These are phyloP conservation scores for Bostrychus sinensis DNA, from an alignment of 2,113 vertebrate genomes.

Conservation along the genomic window DNA sequence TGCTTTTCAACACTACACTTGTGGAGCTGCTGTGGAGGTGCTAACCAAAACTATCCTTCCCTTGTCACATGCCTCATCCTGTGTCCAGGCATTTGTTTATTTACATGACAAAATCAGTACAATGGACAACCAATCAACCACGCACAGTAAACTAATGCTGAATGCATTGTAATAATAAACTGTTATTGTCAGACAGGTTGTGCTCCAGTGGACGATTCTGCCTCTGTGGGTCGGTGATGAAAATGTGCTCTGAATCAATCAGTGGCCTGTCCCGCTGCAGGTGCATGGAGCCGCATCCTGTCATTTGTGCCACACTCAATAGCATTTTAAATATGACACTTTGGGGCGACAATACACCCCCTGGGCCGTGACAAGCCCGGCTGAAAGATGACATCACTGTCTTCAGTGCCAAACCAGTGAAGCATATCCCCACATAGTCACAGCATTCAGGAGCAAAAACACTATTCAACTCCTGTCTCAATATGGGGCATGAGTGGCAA, in stretches of 20 bases:
- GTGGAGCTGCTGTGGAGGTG: constrained; percentile 61
- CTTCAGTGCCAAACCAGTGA: constrained; percentile 47
- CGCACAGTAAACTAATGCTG: neutral
- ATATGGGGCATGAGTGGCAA: constrained; percentile 20
- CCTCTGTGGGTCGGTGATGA: constrained; percentile 8
- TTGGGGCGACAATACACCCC: constrained; percentile 54
- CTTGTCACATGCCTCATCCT: constrained; percentile 39
- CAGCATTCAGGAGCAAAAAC: constrained; percentile 27
- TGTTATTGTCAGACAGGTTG: neutral
- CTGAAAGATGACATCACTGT: constrained; percentile 67
- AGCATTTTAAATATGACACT: constrained; percentile 67
- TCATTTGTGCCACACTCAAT: constrained; percentile 59
- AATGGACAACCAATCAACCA: neutral
- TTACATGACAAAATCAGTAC: constrained; percentile 8
- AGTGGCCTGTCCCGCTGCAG: constrained; percentile 33
- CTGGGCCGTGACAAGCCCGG: constrained; percentile 58
- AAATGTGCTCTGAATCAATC: constrained; percentile 12
- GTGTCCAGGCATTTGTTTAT: constrained; percentile 19
- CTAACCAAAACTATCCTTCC: constrained; percentile 70
- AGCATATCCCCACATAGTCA: constrained; percentile 36
- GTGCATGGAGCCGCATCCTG: constrained; percentile 64
- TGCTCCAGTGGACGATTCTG: constrained; percentile 6
- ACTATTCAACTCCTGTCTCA: constrained; percentile 17
- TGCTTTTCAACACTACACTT: constrained; percentile 79
- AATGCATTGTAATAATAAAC: neutral